Evolutionary conservation across 35 echinoderm and acorn worm genomes (phyloP), one percentile per base, ranked within the genome.

Genomic region (Heliocidaris erythrogramma): DNA sequence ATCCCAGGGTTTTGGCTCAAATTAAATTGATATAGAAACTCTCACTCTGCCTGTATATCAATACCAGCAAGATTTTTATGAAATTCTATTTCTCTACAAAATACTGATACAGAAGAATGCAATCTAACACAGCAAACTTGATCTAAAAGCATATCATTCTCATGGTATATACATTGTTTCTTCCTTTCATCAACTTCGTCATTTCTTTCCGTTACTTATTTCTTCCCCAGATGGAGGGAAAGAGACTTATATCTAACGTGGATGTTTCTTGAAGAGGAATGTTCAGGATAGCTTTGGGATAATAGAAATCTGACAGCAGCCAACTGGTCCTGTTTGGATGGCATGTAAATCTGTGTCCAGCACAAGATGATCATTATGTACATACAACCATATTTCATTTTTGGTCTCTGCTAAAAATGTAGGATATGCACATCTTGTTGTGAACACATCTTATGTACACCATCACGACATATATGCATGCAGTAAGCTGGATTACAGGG

Each of bases 331-430:
- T 27, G 8, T 17, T 78, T 78, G n/a, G 65, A 78, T 78, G 65
- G 65, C 65, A 21, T 78, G 27, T 78, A 27, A 42, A 78, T 78
- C 65, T 78, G 65, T 78, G 65, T 78, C 65, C 65, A 27, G 65
- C 65, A 78, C 65, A 78, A 78, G 65, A 78, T 78, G 65, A 78
- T 78, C 65, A 78, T 78, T 78, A 78, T 78, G 65, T 78, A 78
- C 65, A 78, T 21, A 78, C 27, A 78, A 78, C 65, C 65, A 78
- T 78, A 78, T 78, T 17, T n/a, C n/a, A 78, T n/a, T 78, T 42
- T 78, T 78, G 65, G 65, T 78, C 65, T 78, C 65, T 7, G 65
- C 4, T 18, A 78, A 7, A n/a, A 7, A n/a, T 78, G 18, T 78
- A 78, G 65, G 27, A 7, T 78, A 78, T 78, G 21, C 18, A 29